Conservation (phyloP, 2,888 invertebrate genomes). For the Octonoba sinensis region DNA sequence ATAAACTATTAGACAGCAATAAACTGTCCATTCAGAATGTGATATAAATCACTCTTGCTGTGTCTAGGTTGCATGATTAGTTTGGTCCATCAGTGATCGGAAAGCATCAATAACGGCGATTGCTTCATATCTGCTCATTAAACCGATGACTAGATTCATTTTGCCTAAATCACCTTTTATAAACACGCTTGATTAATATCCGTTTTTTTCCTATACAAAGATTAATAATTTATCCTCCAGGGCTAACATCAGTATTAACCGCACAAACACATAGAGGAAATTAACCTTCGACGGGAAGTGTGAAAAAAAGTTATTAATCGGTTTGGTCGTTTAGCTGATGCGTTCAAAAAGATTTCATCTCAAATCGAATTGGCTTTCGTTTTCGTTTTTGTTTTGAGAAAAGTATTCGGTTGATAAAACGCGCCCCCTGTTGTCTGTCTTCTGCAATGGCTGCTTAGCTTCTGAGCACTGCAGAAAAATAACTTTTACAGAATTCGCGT, state of each 20-base stretch:
- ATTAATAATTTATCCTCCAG: conserved; percentile 31
- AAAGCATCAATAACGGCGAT: conserved; percentile 10
- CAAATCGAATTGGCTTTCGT: background rate
- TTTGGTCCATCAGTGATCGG: no score
- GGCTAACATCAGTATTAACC: conserved; percentile 32
- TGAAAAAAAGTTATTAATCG: conserved; percentile 38
- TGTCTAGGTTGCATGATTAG: no score
- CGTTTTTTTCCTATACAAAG: conserved; percentile 23
- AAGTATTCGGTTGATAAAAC: background rate
- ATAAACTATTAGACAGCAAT: no score
- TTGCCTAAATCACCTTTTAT: conserved; percentile 51
- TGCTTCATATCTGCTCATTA: conserved; percentile 37
- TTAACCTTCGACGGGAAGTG: conserved; percentile 1
- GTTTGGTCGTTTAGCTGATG: conserved; percentile 2
- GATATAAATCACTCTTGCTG: no score
- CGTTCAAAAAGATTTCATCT: conserved; percentile 18
- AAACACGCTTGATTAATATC: conserved; percentile 57
- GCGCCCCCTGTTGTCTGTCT: conserved; percentile 31
- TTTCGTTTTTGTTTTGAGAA: no score
- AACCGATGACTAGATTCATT: conserved; percentile 39
- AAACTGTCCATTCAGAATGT: no score
- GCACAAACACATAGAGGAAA: conserved; percentile 14
- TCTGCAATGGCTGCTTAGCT: conserved; percentile 33
- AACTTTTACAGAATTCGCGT: conserved; percentile 34
- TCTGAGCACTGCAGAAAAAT: conserved; percentile 30